Conservation (phyloP, 53 echinoderm and acorn worm genomes). For the Crossaster papposus region DNA sequence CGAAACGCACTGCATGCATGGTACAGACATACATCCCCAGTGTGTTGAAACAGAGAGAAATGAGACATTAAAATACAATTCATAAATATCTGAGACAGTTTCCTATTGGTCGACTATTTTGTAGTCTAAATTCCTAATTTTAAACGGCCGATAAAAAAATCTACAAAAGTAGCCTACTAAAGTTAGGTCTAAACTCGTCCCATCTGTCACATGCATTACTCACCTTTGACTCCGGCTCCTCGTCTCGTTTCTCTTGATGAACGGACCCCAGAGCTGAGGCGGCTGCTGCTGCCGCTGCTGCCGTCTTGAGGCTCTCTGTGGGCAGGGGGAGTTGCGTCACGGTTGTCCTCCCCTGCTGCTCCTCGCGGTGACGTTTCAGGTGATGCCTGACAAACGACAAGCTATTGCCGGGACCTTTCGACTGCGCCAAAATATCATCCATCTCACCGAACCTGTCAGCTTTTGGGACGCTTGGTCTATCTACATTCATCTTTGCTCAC, state of each 20-base stretch:
- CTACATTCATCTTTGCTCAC: not conserved
- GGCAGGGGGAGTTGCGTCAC: constrained; percentile 4
- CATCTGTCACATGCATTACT: too few species aligned
- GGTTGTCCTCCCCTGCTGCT: constrained; percentile 13
- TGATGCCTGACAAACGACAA: constrained; percentile 32
- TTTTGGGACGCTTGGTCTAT: not conserved
- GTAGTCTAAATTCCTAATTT: too few species aligned
- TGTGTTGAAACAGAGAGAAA: too few species aligned
- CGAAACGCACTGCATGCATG: too few species aligned
- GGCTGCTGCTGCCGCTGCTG: constrained; percentile 9
- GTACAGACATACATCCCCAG: too few species aligned
- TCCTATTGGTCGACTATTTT: too few species aligned
- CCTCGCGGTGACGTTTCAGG: constrained; percentile 16
- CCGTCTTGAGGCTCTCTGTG: not conserved
- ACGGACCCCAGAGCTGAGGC: constrained; percentile 38
- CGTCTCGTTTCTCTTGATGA: not conserved
- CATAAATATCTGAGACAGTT: too few species aligned
- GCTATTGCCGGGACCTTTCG: not conserved
- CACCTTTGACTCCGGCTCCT: not conserved
- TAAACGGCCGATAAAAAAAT: too few species aligned
- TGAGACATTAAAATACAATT: too few species aligned
- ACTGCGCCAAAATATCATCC: not conserved
- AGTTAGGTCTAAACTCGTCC: too few species aligned
- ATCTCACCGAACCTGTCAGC: not conserved
- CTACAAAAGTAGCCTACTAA: too few species aligned